Base-by-base conservation (phyloP, 2,113 vertebrate genomes). In the Coracopsis vasa region DNA sequence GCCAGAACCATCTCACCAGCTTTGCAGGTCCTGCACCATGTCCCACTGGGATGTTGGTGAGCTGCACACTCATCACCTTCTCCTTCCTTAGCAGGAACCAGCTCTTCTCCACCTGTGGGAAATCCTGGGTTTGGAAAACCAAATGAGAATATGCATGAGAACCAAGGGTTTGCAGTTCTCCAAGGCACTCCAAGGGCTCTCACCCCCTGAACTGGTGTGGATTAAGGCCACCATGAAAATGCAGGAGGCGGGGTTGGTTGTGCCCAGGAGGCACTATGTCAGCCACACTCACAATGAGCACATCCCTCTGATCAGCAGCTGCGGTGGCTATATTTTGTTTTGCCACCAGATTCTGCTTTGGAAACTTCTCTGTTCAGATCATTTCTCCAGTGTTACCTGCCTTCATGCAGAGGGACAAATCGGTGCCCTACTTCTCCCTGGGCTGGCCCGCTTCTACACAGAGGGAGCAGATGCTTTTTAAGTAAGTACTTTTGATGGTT, bases 191-290 rank as follows among this genome's bases (percentile, higher is more conserved):
- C 53, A 61, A 39, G 41, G 16, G 24, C n/a, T 91, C 29, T n/a
- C 48, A 12, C 1, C 8, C 29, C 8, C 31, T 16, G 23, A 50
- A 58, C 42, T 0, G 0, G 6, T n/a, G 50, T 16, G 28, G 31
- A 25, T 18, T 0, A 1, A 2, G 2, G 33, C 53, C 39, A 25
- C 28, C 0, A 1, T 1, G 0, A 42, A 2, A 3, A 0, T 24
- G 74, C 41, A 35, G 53, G 23, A 72, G 33, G 23, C 2, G 5
- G 35, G 18, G 64, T 54, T 65, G 10, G 41, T 80, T 14, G 37
- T 80, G 33, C 62, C 53, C 37, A 11, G 35, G 24, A 35, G 44
- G 60, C 23, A 8, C 53, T 28, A 5, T 4, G 5, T 47, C n/a
- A 92, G 54, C 78, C 3, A 1, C 37, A 35, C 71, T 0, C 0